phyloP scores from a whole-genome alignment of 64 coral and sea anemone genomes.

The Dendronephthya gigantea region DNA sequence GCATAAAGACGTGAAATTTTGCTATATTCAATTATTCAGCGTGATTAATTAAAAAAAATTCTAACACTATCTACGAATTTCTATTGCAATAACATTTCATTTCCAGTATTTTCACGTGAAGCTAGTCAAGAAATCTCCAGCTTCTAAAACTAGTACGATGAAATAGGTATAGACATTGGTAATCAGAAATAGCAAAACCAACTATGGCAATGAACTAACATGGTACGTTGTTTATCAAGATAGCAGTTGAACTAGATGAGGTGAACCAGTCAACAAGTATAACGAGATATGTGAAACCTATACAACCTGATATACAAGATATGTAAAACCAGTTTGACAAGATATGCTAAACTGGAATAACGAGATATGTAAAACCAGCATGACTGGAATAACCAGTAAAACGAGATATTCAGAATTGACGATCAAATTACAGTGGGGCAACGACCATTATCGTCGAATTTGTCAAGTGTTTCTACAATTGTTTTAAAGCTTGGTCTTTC shows the following conservation, averaged over 20 bases:
- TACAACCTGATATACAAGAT: not conserved
- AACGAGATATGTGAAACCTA: not conserved
- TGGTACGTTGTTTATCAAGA: not conserved
- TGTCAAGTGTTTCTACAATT: constrained; percentile 42
- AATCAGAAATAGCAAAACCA: not conserved
- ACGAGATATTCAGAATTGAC: not conserved
- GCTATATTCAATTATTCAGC: not conserved
- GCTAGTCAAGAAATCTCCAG: too few relatives aligned
- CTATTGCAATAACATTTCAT: not conserved
- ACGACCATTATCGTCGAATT: not conserved
- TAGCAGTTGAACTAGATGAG: not conserved
- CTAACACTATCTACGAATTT: not conserved
- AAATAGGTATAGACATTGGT: not conserved
- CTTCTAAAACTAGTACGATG: not conserved
- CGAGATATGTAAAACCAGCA: not conserved
- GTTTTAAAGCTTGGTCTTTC: constrained; percentile 63
- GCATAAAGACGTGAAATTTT: too few relatives aligned
- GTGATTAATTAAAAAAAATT: not conserved
- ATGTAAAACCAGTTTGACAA: not conserved
- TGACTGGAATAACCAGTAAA: not conserved
- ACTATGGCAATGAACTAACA: too few relatives aligned
- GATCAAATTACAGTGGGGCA: not conserved
- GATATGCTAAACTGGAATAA: not conserved
- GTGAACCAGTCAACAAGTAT: not conserved
- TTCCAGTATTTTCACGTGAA: too few relatives aligned